phyloP scores from a whole-genome alignment of 1,140 invertebrate species.

The Nasonia giraulti region DNA sequence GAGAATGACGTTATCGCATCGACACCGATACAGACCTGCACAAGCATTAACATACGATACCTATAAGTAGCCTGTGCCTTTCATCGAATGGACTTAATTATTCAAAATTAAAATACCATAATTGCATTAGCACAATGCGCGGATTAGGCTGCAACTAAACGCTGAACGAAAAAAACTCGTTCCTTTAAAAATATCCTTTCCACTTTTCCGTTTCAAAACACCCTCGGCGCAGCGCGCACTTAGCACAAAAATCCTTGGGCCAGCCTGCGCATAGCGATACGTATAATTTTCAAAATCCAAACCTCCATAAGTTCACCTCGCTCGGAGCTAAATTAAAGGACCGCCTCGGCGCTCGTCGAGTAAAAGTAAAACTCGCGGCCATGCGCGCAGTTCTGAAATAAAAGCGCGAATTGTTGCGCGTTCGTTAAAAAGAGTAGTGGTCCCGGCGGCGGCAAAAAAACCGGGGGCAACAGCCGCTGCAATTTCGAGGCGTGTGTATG shows the following conservation, averaged over 20 bases:
- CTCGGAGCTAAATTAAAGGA: slow-evolving; percentile 4
- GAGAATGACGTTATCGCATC: slow-evolving; percentile 14
- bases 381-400: not conserved
- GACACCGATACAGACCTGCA: not conserved
- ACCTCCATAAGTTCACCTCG: not conserved
- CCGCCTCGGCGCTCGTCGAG: not conserved
- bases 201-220: not conserved
- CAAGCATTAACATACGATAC: too few relatives aligned
- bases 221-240: not conserved
- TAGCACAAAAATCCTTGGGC: not conserved
- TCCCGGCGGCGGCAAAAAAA: not conserved
- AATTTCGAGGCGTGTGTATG: not conserved
- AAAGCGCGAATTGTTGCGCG: not conserved
- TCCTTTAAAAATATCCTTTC: not conserved
- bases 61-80: not conserved
- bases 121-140: not conserved
- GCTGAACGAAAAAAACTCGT: not conserved
- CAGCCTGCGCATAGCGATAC: not conserved
- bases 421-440: not conserved
- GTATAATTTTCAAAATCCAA: not conserved
- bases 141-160: not conserved
- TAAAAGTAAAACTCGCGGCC: not conserved
- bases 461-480: not conserved
- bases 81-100: not conserved
- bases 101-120: not conserved